Evolutionary conservation across 2,888 invertebrate species (phyloP), one percentile per base, ranked within the genome.

Genomic region (Xestia ashworthii): DNA sequence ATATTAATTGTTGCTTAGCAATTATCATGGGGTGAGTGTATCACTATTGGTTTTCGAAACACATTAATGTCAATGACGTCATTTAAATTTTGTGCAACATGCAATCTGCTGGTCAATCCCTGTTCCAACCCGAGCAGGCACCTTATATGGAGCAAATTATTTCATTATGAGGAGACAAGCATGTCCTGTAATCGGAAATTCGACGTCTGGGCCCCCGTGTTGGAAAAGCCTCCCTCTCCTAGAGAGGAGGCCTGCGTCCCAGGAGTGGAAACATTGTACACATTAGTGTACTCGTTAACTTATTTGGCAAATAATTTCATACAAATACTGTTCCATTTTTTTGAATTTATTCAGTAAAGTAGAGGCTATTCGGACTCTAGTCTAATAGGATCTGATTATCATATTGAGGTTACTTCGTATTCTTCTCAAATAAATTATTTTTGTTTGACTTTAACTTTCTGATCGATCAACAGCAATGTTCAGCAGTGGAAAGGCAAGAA

Each of bases 1-100:
- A 88, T 88, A 89, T 88, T 80, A 89, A 89, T 88, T 81, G 80
- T 89, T 75, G 66, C 70, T 73, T 70, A 76, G 68, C 75, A 88
- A 83, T 81, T 80, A 85, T 79, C 77, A 71, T 75, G 69, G 69
- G 67, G 58, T 60, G 32, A 74, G 66, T 48, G 50, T 16, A 11
- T 65, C 50, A 86, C 87, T 86, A 72, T 44, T n/a, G 60, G 78
- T 84, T 86, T 71, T 79, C 78, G 81, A 83, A 71, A 50, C 12
- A 55, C 9, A 70, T 41, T 48, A 19, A 38, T 46, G 22, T 16
- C 16, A 38, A 25, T 58, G n/a, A 60, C 3, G 11, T 12, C 9
- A 25, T n/a, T 14, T 5, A 25, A 62, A 32, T 58, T 25, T 55
- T 12, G 22, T 53, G 9, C 3, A 53, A 58, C 58, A 0, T 25